A percentile compares a stretch with the other conserved stretches of the same genome.
Evolutionary conservation across 2,888 invertebrate genomes (phyloP).

Genomic region (Tortricodes alternella): DNA sequence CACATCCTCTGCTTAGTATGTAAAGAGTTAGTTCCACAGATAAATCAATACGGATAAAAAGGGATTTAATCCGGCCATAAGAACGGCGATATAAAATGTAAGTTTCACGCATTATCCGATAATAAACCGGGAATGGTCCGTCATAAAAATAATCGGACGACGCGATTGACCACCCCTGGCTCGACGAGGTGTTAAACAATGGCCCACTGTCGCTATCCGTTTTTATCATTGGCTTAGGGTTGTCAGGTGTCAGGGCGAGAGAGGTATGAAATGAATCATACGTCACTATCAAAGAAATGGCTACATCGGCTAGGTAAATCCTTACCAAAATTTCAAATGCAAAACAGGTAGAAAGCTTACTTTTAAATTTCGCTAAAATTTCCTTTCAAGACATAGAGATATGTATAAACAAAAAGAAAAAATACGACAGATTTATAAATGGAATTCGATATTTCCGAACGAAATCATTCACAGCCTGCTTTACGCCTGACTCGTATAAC

Average conservation of each 20-base stretch:
- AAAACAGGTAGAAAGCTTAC: too few relatives aligned
- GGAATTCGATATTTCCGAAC: constrained; percentile 6
- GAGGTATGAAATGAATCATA: background rate
- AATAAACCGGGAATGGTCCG: constrained; percentile 52
- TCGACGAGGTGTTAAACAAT: constrained; percentile 7
- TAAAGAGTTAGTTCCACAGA: constrained; percentile 41
- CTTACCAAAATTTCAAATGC: too few relatives aligned
- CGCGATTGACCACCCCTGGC: constrained; percentile 64
- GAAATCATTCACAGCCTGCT: constrained; percentile 30
- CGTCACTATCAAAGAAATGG: background rate
- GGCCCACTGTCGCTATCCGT: background rate
- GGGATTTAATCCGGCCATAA: constrained; percentile 66
- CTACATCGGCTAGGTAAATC: too few relatives aligned
- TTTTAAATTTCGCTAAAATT: too few relatives aligned
- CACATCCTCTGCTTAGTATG: constrained; percentile 25
- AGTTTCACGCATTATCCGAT: constrained; percentile 74
- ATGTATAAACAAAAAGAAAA: too few relatives aligned
- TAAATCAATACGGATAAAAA: constrained; percentile 74
- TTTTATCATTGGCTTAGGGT: background rate
- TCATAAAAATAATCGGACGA: constrained; percentile 56
- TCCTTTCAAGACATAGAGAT: too few relatives aligned
- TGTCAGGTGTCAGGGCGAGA: too few relatives aligned
- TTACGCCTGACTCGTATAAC: constrained; percentile 49
- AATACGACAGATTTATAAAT: too few relatives aligned
- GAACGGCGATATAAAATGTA: constrained; percentile 65